These are phyloP conservation scores for Onychostruthus taczanowskii DNA, from an alignment of 2,113 vertebrate genomes.

Conservation along the genomic window DNA sequence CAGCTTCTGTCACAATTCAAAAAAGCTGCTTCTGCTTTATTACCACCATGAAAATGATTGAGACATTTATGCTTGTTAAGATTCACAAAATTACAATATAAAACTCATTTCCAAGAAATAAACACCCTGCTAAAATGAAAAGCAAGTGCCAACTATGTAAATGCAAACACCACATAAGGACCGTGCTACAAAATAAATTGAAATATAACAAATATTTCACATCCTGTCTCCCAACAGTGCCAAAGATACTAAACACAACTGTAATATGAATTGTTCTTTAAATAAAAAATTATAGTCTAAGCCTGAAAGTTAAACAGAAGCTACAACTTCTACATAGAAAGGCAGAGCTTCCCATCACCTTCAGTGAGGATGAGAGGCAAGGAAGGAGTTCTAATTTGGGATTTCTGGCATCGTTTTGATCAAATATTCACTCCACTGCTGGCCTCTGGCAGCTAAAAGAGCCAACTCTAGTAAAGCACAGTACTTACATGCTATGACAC, in stretches of 20 bases:
- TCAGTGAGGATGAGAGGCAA: neutral
- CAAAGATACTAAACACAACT: neutral
- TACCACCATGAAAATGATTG: neutral
- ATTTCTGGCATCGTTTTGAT: neutral
- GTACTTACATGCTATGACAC: neutral
- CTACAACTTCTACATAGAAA: neutral
- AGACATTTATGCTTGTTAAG: neutral
- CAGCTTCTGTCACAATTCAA: neutral
- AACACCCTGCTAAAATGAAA: neutral
- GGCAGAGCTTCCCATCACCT: neutral
- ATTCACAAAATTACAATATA: neutral
- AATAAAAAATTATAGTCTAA: neutral
- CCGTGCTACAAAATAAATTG: neutral
- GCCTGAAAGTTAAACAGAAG: neutral
- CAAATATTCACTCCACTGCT: neutral
- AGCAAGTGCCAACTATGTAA: neutral
- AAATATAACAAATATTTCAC: neutral
- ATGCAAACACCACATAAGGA: neutral
- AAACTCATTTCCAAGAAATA: constrained; percentile 1
- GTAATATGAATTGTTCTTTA: neutral
- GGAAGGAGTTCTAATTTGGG: neutral
- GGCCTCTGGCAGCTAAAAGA: neutral
- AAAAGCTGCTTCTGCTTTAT: constrained; percentile 2
- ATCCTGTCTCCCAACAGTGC: neutral
- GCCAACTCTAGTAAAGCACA: neutral